These are phyloP conservation scores for Aphis craccivora DNA, from an alignment of 1,140 invertebrate species.

Conservation along the genomic window DNA sequence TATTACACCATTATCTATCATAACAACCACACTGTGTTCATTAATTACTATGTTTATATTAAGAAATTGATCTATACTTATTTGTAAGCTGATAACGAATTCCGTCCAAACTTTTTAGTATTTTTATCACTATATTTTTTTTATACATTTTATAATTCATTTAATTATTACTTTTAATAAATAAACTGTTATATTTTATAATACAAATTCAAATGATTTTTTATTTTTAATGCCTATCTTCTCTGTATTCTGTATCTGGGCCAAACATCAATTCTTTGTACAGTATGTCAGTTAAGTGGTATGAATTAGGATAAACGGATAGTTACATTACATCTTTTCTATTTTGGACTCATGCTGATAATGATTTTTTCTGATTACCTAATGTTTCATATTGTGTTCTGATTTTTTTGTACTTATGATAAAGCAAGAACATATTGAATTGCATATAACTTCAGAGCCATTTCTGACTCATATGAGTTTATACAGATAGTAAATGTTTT, in stretches of 20 bases:
- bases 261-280: background rate
- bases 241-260: background rate
- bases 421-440: background rate
- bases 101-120: slow-evolving; percentile 52
- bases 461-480: background rate
- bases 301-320: background rate
- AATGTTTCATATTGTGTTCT: background rate
- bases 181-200: slow-evolving; percentile 22
- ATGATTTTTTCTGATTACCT: background rate
- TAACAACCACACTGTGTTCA: slow-evolving; percentile 42
- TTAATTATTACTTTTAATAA: slow-evolving; percentile 10
- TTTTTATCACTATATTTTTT: background rate
- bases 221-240: background rate
- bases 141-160: slow-evolving; percentile 44
- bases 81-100: background rate
- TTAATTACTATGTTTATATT: slow-evolving; percentile 42
- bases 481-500: background rate
- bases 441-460: background rate
- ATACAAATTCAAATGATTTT: background rate
- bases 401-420: background rate
- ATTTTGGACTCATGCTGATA: background rate
- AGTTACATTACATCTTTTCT: background rate
- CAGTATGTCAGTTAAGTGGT: background rate
- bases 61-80: slow-evolving; percentile 32
- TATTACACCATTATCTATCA: slow-evolving; percentile 18